These are phyloP conservation scores for Phylloscopus trochiloides DNA, from an alignment of 2,113 vertebrate genomes.

Conservation along the genomic window DNA sequence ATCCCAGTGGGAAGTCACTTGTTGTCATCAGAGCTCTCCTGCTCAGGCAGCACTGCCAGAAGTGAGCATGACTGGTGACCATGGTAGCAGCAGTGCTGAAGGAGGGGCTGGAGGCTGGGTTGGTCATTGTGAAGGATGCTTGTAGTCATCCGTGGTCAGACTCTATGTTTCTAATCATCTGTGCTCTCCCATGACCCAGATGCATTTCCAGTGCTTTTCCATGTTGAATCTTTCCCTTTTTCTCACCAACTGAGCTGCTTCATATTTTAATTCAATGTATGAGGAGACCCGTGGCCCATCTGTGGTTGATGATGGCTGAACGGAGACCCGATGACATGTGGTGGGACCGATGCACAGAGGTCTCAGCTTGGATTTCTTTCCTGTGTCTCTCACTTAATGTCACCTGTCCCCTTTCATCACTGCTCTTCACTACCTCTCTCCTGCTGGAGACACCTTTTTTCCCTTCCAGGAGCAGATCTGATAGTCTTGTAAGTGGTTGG, in stretches of 20 bases:
- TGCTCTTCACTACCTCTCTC: not conserved
- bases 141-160: rapidly evolving
- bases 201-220: constrained; percentile 8
- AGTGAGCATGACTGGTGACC: not conserved
- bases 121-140: not conserved
- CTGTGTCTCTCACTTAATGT: not conserved
- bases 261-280: constrained; percentile 38
- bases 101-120: not conserved
- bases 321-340: rapidly evolving
- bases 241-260: not conserved
- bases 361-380: not conserved
- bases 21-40: not conserved
- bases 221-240: constrained; percentile 2
- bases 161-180: not conserved
- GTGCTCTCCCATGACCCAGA: not conserved
- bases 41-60: not conserved
- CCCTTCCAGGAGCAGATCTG: not conserved
- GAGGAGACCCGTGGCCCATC: not conserved
- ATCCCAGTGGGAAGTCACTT: not conserved
- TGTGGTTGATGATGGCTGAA: not conserved
- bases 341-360: rapidly evolving
- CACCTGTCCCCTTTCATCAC: not conserved
- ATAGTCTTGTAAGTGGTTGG: not conserved
- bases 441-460: not conserved
- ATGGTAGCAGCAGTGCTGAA: not conserved